Percentiles rank a stretch among this genome's conserved stretches.
Conservation (phyloP, 2,113 vertebrate species). For the Microtus pennsylvanicus region DNA sequence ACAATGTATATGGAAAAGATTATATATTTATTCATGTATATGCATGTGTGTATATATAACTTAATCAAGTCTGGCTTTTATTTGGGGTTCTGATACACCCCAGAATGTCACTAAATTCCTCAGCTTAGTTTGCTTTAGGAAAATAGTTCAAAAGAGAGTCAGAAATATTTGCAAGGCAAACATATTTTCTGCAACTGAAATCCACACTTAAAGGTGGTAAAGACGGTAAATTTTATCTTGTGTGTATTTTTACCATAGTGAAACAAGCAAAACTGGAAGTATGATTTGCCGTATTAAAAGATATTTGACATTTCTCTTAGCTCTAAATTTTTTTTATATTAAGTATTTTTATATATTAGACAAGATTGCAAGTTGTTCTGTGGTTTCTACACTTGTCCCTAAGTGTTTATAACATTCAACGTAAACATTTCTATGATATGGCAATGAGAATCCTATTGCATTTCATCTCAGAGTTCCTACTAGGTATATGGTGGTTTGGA, state of each 20-base stretch:
- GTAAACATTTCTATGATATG: not conserved
- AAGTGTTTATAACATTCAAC: not conserved
- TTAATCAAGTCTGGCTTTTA: not conserved
- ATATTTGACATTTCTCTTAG: not conserved
- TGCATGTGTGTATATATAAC: not conserved
- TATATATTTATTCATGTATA: not conserved
- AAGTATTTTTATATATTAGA: conserved; percentile 10
- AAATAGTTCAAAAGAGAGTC: not conserved
- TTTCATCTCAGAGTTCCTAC: not conserved
- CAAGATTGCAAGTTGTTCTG: not conserved
- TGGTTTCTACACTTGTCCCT: not conserved
- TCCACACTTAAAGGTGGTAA: not conserved
- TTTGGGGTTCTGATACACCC: not conserved
- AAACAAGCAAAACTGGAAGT: not conserved
- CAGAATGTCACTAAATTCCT: not conserved
- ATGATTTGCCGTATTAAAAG: not conserved
- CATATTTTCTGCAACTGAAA: not conserved
- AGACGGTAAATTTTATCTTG: not conserved
- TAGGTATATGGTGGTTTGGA: too few relatives aligned
- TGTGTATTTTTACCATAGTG: not conserved
- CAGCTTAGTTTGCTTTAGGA: not conserved
- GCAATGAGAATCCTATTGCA: not conserved
- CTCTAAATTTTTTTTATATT: conserved; percentile 33
- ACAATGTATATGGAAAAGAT: not conserved
- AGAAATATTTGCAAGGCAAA: not conserved